Evolutionary conservation across 2,113 vertebrate species (phyloP), one percentile per base, ranked within the genome.

Genomic region (Laterallus jamaicensis): DNA sequence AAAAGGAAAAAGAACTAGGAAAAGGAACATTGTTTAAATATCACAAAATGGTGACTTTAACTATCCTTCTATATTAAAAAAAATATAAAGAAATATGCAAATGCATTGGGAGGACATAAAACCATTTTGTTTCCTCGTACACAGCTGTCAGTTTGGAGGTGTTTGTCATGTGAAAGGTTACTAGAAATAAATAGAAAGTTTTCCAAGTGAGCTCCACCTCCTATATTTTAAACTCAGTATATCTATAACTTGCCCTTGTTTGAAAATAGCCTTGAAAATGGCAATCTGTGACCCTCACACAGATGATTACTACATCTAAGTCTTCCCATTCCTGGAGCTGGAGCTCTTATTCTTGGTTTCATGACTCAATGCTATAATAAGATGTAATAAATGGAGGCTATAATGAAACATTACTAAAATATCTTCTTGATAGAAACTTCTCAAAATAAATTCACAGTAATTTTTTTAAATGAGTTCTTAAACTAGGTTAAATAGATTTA

Each of bases 321-420:
- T 55, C 67, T 80, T 83, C 44, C 70, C 50, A 63, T 90, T 88
- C 63, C 52, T 81, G 47, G 52, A 88, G 75, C 52, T 85, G 52
- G 42, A 80, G 79, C 28, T 80, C 47, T 63, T 94, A 93, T 84
- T 96, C 86, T 89, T 84, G 66, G 76, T 84, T 95, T 88, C 76
- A 86, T 96, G 91, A 95, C 91, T 92, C 91, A 96, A 64, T 68
- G 56, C 86, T 93, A 78, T 86, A 95, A 86, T 80, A 93, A 93
- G 95, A 90, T 60, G 74, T 6, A 93, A 88, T 86, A 97, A 93
- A 95, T 60, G 47, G 63, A 86, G 73, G 73, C 59, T 68, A 75
- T 84, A 91, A 94, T 26, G 39, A 88, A 96, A 68, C 44, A 60
- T 60, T 64, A 95, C 81, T 92, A 93, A 93, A 95, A 91, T 93